Evolutionary conservation across 1,140 invertebrate genomes (phyloP).

Genomic region (Euschistus heros): DNA sequence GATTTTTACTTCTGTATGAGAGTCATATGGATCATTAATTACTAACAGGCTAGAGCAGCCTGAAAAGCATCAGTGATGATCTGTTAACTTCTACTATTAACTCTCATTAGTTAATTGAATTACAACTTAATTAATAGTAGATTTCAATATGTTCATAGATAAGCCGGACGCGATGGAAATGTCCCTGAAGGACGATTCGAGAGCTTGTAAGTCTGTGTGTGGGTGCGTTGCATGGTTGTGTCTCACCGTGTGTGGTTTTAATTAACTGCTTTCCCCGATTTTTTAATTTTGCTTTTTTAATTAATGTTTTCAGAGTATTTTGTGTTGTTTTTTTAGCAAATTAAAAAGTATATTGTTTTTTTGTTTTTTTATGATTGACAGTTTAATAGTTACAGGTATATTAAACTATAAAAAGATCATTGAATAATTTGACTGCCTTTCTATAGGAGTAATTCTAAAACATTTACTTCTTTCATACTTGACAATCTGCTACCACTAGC

Average conservation of each 20-base stretch:
- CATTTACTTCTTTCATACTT: no score
- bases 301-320: not conserved
- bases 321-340: not conserved
- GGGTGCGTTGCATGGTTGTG: not conserved
- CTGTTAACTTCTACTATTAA: no score
- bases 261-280: not conserved
- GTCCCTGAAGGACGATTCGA: conserved; percentile 17
- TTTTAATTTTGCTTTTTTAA: not conserved
- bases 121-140: conserved; percentile 1
- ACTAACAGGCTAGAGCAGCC: no score
- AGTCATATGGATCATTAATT: no score
- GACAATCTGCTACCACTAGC: no score
- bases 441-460: no score
- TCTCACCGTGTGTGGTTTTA: not conserved
- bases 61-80: no score
- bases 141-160: conserved; percentile 18
- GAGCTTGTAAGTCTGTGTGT: conserved; percentile 4
- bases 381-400: no score
- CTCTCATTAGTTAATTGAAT: not conserved
- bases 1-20: no score
- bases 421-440: no score
- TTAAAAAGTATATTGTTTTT: not conserved
- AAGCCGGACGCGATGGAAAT: conserved; percentile 18
- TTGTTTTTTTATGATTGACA: not conserved
- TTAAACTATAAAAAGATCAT: no score